Base-by-base conservation (phyloP, 2,888 invertebrate species). In the Melieria crassipennis region DNA sequence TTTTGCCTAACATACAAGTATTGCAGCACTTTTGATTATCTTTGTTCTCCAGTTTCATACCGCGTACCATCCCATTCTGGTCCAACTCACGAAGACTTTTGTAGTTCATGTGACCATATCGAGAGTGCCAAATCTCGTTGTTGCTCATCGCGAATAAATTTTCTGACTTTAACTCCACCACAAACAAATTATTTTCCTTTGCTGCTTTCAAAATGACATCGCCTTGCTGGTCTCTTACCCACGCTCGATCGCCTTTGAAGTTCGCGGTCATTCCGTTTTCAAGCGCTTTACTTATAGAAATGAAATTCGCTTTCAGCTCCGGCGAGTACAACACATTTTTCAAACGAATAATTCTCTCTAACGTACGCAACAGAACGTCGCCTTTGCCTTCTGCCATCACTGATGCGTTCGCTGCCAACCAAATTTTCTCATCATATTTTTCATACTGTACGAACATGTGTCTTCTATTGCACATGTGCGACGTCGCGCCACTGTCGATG, bases 281-380 rank as follows among this genome's bases (percentile, higher is more conserved):
- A 10, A 70, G 55, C 10, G 72, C 64, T 71, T 74, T 78, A 47
- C 70, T 72, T 3, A 78, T 65, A n/a, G 76, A 78, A 48, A 76
- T 58, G 45, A 78, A 78, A 57, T 76, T 77, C 6, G 67, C 66
- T 52, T 71, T 73, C 56, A 78, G 67, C 13, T 65, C 66, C 43
- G 73, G 72, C 43, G 73, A 70, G 64, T 74, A 76, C 13, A 69
- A 47, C 9, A 75, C 78, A 46, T 74, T 70, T 48, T 62, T 52
- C 55, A 75, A 69, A 16, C 62, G 52, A 55, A 71, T 52, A 9
- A 52, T 46, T 30, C 56, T 4, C 47, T 55, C 62, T 16, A 62
- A 62, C 5, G 61, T 61, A 60, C 42, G 47, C 57, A 64, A n/a
- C 16, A 50, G 42, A 11, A 69, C 69, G 5, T 55, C 63, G 11